Conservation (phyloP, 1,140 invertebrate species). For the Papilio aristodemus region DNA sequence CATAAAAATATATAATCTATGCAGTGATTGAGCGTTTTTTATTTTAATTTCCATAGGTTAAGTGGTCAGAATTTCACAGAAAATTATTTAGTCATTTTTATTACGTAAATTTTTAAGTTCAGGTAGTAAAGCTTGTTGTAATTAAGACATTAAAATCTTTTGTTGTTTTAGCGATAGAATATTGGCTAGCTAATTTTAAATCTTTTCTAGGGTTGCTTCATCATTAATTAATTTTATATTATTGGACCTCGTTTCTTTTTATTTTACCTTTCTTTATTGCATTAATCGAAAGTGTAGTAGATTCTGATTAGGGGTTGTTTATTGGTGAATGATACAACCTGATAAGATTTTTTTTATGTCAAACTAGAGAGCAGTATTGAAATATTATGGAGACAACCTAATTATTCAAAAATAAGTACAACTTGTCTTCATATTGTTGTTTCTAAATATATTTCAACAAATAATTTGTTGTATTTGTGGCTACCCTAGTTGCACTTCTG, state of each 20-base stretch:
- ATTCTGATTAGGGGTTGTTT: too few species aligned
- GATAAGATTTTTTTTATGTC: constrained; percentile 27
- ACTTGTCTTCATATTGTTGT: not conserved
- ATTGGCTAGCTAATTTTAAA: constrained; percentile 4
- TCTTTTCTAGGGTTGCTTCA: constrained; percentile 6
- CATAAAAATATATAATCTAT: constrained; percentile 34
- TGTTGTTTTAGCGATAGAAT: constrained; percentile 1
- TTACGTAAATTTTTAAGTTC: constrained; percentile 16
- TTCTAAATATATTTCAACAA: too few species aligned
- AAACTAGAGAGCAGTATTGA: too few species aligned
- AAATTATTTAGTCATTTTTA: constrained; percentile 26
- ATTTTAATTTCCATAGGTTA: not conserved
- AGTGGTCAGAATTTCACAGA: constrained; percentile 26
- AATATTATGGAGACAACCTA: not conserved
- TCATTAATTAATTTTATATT: not conserved
- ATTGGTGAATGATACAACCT: constrained; percentile 6
- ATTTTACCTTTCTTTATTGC: not conserved
- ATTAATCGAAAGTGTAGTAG: not conserved
- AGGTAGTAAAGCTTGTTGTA: not conserved
- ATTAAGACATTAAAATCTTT: constrained; percentile 30
- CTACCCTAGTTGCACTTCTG: too few species aligned
- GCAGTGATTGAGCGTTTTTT: constrained; percentile 30
- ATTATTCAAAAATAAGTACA: not conserved
- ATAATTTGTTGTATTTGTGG: too few species aligned
- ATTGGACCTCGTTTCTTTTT: not conserved